Evolutionary conservation across 1,140 invertebrate genomes (phyloP).

Genomic region (Microplitis mediator): DNA sequence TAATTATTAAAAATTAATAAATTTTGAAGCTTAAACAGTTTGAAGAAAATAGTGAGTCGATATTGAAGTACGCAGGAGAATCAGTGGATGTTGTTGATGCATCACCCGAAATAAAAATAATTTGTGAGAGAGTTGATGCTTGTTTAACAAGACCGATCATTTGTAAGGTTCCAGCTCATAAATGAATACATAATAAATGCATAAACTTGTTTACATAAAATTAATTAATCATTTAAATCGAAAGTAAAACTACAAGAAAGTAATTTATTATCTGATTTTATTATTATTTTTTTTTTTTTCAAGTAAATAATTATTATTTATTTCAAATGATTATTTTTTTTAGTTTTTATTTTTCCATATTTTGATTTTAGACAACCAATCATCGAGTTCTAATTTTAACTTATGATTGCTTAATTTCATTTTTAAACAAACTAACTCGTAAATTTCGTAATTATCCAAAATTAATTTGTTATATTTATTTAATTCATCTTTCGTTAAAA

Average conservation of each 20-base stretch:
- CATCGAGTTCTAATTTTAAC: background rate
- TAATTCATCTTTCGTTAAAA: no score
- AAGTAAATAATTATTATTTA: background rate
- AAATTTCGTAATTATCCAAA: background rate
- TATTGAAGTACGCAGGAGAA: constrained; percentile 43
- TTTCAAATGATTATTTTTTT: background rate
- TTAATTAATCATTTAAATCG: constrained; percentile 26
- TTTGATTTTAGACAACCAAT: constrained; percentile 11
- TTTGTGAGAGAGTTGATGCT: constrained; percentile 43
- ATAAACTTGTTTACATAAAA: constrained; percentile 36
- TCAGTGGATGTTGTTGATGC: constrained; percentile 42
- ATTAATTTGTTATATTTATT: no score
- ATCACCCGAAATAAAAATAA: constrained; percentile 29
- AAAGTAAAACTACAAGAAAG: background rate
- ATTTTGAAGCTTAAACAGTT: constrained; percentile 35
- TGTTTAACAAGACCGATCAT: constrained; percentile 40
- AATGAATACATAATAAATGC: constrained; percentile 37
- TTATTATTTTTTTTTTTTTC: background rate
- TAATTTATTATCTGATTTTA: background rate
- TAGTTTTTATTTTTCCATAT: background rate
- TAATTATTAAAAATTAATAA: background rate
- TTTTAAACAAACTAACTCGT: background rate
- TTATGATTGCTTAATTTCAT: background rate
- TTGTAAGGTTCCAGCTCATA: constrained; percentile 25
- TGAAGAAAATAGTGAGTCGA: constrained; percentile 34